Percentiles rank a stretch among this genome's conserved stretches.
phyloP scores from a whole-genome alignment of 1,140 invertebrate genomes.

The Ostrea edulis region DNA sequence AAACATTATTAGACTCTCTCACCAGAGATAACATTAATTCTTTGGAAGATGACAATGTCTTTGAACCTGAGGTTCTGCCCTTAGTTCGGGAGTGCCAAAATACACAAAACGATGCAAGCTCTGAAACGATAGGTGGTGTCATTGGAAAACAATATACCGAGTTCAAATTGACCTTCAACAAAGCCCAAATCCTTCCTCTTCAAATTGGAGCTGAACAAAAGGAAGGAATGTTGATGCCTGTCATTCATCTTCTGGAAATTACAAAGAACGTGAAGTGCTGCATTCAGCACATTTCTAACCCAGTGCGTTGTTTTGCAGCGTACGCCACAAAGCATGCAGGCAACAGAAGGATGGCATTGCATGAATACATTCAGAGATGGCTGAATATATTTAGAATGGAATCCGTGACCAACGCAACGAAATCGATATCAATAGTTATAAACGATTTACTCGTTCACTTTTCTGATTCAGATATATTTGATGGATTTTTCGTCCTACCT shows the following conservation, averaged over 20 bases:
- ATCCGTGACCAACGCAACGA: slow-evolving; percentile 53
- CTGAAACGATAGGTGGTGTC: background rate
- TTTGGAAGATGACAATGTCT: background rate
- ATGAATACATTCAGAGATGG: slow-evolving; percentile 58
- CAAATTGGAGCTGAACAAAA: slow-evolving; percentile 58
- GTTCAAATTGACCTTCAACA: background rate
- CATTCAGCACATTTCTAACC: slow-evolving; percentile 56
- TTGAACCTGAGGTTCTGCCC: background rate
- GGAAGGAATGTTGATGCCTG: slow-evolving; percentile 54
- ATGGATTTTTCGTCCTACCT: slow-evolving; percentile 48
- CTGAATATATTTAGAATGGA: slow-evolving; percentile 62
- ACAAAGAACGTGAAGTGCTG: slow-evolving; percentile 57
- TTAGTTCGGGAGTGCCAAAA: background rate
- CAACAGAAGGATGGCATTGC: background rate
- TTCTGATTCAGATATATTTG: slow-evolving; percentile 4
- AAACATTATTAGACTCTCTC: background rate
- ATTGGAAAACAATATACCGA: background rate
- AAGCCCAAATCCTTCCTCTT: slow-evolving; percentile 56
- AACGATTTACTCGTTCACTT: slow-evolving; percentile 53
- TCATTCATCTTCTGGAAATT: slow-evolving; percentile 51
- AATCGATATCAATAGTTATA: slow-evolving; percentile 45
- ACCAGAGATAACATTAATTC: background rate
- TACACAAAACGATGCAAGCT: background rate
- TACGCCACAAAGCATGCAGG: slow-evolving; percentile 47
- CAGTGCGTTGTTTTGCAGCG: slow-evolving; percentile 53